Percentiles rank a stretch among this genome's conserved stretches.
Evolutionary conservation across 1,140 invertebrate genomes (phyloP).

Genomic region (Calliopsis andreniformis): DNA sequence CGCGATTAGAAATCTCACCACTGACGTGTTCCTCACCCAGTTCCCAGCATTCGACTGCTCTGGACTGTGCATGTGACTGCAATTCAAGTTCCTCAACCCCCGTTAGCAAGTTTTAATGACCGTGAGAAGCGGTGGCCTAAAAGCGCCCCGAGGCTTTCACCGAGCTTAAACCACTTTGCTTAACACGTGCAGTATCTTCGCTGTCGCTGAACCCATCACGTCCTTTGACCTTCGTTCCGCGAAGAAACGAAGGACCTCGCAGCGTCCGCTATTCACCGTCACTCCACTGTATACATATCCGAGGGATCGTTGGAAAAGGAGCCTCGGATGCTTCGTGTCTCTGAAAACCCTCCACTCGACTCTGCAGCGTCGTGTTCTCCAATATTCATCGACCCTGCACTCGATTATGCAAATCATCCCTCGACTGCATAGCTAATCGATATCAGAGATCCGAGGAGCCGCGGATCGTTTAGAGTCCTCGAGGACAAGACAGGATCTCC

Average conservation of each 20-base stretch:
- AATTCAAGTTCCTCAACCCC: slow-evolving; percentile 3
- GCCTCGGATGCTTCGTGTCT: background rate
- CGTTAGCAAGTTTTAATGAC: slow-evolving; percentile 34
- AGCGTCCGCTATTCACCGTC: no score
- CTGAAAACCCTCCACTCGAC: background rate
- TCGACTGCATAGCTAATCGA: slow-evolving; percentile 21
- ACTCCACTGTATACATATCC: no score
- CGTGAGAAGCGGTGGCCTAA: slow-evolving; percentile 23
- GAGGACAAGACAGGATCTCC: background rate
- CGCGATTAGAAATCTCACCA: no score
- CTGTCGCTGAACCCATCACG: background rate
- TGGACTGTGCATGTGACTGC: background rate
- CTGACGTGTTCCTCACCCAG: background rate
- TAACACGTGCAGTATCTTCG: slow-evolving; percentile 22
- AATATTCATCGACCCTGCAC: background rate
- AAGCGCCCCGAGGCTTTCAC: background rate
- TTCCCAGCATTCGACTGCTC: background rate
- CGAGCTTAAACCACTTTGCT: slow-evolving; percentile 40
- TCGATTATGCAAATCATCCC: slow-evolving; percentile 34
- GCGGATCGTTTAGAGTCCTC: background rate
- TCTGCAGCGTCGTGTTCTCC: background rate
- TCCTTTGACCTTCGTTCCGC: background rate
- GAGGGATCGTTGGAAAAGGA: background rate
- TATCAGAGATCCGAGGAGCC: background rate
- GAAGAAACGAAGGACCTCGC: background rate